Conservation (phyloP, 2,797 vertebrate genomes). For the Morus bassanus region DNA sequence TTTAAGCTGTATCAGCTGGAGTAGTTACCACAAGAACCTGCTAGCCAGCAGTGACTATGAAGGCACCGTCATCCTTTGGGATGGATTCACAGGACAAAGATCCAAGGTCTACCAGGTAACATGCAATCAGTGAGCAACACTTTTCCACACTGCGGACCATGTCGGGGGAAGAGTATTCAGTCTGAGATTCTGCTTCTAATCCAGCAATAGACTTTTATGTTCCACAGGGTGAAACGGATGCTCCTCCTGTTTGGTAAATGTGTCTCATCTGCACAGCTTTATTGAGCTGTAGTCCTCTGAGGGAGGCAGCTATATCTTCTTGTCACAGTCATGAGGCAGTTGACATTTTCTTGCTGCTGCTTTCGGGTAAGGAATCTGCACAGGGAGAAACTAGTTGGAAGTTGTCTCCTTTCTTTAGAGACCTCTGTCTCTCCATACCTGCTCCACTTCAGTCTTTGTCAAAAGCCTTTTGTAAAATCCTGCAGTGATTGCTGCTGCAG, state of each 20-base stretch:
- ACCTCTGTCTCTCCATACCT: background rate
- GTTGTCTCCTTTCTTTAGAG: background rate
- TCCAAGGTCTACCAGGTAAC: slow-evolving; percentile 98
- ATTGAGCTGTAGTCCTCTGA: background rate
- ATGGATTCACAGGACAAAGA: slow-evolving; percentile 96
- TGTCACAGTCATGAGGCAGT: background rate
- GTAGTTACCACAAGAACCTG: slow-evolving; percentile 99
- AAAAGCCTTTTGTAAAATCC: background rate
- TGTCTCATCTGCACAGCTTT: background rate
- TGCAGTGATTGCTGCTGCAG: background rate
- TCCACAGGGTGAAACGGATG: background rate
- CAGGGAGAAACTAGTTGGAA: background rate
- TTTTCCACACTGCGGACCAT: fast-evolving
- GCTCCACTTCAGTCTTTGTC: background rate
- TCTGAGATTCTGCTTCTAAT: background rate
- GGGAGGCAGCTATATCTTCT: background rate
- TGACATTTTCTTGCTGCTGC: background rate
- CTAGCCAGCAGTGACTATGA: slow-evolving; percentile 99
- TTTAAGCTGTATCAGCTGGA: slow-evolving; percentile 99
- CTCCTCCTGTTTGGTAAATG: background rate
- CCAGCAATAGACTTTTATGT: background rate
- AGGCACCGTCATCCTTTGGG: slow-evolving; percentile 99
- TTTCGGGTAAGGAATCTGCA: background rate
- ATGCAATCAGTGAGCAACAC: background rate
- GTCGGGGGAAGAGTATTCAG: background rate